These are phyloP conservation scores for Neocrepidodera transversa DNA, from an alignment of 2,888 invertebrate genomes.

Conservation along the genomic window DNA sequence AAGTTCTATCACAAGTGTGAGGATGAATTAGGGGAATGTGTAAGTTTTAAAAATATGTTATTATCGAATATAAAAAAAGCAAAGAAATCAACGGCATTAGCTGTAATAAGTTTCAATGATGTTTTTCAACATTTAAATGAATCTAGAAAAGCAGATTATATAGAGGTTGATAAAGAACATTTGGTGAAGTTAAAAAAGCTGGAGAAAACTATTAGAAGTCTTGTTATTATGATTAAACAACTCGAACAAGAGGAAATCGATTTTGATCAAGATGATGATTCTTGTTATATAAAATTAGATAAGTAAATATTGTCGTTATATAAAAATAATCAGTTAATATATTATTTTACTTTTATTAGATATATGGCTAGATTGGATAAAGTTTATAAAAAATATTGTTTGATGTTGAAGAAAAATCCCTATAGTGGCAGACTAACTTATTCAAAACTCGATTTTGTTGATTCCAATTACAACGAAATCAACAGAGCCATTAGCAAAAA, in stretches of 20 bases:
- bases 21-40: conserved; percentile 30
- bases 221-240: conserved; percentile 71
- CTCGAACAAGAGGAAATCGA: conserved; percentile 75
- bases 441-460: conserved; percentile 46
- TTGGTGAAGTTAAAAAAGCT: conserved; percentile 45
- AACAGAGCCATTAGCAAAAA: conserved; percentile 51
- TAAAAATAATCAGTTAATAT: no score
- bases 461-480: conserved; percentile 48
- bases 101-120: conserved; percentile 46
- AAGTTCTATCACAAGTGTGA: conserved; percentile 41
- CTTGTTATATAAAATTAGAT: conserved; percentile 74
- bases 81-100: conserved; percentile 35
- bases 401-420: conserved; percentile 50
- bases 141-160: conserved; percentile 31
- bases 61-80: conserved; percentile 33
- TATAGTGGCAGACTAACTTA: conserved; percentile 46
- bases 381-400: conserved; percentile 49
- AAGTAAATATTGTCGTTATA: conserved; percentile 61
- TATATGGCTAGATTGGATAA: conserved; percentile 45
- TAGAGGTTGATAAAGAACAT: conserved; percentile 41
- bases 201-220: conserved; percentile 68
- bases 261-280: conserved; percentile 74
- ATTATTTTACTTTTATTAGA: conserved; percentile 27
- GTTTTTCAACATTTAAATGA: conserved; percentile 43
- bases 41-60: conserved; percentile 38